Base-by-base conservation (phyloP, 1,140 invertebrate genomes). In the Laodelphax striatellus region DNA sequence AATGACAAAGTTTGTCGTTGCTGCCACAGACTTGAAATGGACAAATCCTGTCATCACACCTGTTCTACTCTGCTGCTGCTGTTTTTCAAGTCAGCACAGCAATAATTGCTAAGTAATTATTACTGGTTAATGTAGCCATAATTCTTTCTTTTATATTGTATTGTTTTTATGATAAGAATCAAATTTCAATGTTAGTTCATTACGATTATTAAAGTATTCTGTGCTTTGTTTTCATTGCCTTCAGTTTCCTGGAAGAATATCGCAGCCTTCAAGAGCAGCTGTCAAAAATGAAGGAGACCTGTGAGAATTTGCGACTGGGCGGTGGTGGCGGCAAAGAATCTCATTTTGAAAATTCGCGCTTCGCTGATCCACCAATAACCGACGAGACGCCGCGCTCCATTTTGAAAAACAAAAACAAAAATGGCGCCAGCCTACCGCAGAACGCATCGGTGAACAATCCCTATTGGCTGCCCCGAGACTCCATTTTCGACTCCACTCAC, bases 201-300 rank as follows among this genome's bases (percentile, higher is more conserved):
- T n/a, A n/a, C n/a, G n/a, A n/a, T 44, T 9, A 14, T 28, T 28
- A 28, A 28, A 28, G 6, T 28, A 28, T 28, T 28, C 24, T 38
- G 10, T 38, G 34, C 10, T 38, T 38, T 38, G 24, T 38, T 38
- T 13, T 9, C 34, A 8, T 38, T 38, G n/a, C 11, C 16, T 24
- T 24, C 53, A 79, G 81, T 34, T 88, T 88, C 70, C 76, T 88
- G 28, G 84, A 87, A 67, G 86, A 89, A 66, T 89, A 88, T 67
- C 76, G 84, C 63, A 82, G 75, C 65, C 76, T 88, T 46, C 83
- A 87, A 70, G 82, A 86, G 69, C 84, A 88, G 69, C 70, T 89
- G 60, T 83, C 80, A 57, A 82, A 81, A 69, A 88, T 88, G 85
- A 87, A 87, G 67, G 82, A 86, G 66, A 85, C 83, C 24, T 83